Evolutionary conservation across 2,113 vertebrate species (phyloP).

Genomic region (Thomomys bottae): DNA sequence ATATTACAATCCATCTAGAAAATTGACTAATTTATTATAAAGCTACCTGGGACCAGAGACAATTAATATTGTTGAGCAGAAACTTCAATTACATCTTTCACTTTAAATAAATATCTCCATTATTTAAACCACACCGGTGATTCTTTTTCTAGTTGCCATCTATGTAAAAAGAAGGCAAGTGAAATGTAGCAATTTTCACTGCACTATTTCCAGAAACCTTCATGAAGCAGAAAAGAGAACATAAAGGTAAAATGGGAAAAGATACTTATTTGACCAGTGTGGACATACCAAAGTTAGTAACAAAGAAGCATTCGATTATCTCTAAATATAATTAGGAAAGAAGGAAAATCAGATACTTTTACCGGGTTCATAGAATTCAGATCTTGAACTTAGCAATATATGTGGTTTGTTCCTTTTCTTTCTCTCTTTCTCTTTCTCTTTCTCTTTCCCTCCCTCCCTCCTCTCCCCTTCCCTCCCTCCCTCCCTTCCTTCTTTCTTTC

Average conservation of each 20-base stretch:
- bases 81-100: slow-evolving; percentile 22
- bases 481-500: too few relatives aligned
- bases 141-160: not conserved
- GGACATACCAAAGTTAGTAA: not conserved
- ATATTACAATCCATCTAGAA: not conserved
- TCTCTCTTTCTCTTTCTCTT: too few relatives aligned
- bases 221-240: not conserved
- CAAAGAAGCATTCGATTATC: not conserved
- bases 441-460: too few relatives aligned
- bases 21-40: not conserved
- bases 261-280: not conserved
- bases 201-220: not conserved
- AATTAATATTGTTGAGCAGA: not conserved
- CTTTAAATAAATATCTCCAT: slow-evolving; percentile 42
- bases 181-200: not conserved
- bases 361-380: not conserved
- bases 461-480: too few relatives aligned
- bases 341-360: not conserved
- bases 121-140: not conserved
- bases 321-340: not conserved
- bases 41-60: not conserved
- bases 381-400: not conserved
- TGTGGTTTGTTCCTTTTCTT: not conserved
- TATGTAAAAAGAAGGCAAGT: not conserved
- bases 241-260: slow-evolving; percentile 11